phyloP scores from a whole-genome alignment of 92 coral and sea anemone genomes.

The Pocillopora grandis region DNA sequence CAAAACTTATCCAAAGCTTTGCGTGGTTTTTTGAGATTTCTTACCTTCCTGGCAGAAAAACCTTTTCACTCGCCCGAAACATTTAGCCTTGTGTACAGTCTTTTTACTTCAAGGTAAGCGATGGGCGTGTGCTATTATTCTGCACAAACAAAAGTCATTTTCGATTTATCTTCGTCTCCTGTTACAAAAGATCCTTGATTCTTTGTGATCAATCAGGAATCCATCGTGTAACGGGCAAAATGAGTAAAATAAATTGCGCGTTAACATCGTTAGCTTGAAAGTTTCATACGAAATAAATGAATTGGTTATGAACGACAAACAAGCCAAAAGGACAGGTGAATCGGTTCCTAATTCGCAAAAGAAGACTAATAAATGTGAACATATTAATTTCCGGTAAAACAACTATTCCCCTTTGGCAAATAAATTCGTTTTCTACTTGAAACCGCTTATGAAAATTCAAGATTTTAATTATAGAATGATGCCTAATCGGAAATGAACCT shows the following conservation, averaged over 20 bases:
- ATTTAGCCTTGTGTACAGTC: not conserved
- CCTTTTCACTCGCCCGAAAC: not conserved
- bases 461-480: slow-evolving; percentile 71
- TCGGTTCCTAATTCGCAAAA: slow-evolving; percentile 68
- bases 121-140: slow-evolving; percentile 27
- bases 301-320: slow-evolving; percentile 53
- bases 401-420: slow-evolving; percentile 63
- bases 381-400: slow-evolving; percentile 85
- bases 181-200: slow-evolving; percentile 2
- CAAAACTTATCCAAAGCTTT: not conserved
- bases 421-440: slow-evolving; percentile 53
- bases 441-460: slow-evolving; percentile 55
- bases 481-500: slow-evolving; percentile 64
- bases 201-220: not conserved
- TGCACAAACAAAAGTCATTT: slow-evolving; percentile 4
- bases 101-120: not conserved
- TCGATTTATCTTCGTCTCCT: slow-evolving; percentile 5
- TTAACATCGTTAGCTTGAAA: slow-evolving; percentile 34
- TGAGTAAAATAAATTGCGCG: slow-evolving; percentile 21
- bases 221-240: slow-evolving; percentile 36
- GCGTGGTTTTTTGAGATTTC: not conserved
- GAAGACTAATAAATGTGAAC: slow-evolving; percentile 81
- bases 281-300: slow-evolving; percentile 78
- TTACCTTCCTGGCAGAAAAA: not conserved
- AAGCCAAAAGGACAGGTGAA: slow-evolving; percentile 68